A percentile compares a stretch with the other conserved stretches of the same genome.
Conservation (phyloP, 1,140 invertebrate species). For the Diabrotica virgifera region DNA sequence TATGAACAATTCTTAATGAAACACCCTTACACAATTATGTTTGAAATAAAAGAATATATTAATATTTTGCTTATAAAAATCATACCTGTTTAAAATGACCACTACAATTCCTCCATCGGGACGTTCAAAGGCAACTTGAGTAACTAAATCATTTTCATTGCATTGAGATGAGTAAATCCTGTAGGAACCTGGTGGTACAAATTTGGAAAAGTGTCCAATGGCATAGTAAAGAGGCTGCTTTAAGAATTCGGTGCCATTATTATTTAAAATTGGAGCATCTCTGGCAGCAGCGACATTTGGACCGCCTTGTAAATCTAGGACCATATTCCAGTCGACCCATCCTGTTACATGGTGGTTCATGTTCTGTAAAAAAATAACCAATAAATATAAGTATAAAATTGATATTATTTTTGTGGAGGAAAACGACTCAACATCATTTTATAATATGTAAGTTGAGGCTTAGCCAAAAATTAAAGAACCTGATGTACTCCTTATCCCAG, state of each 20-base stretch:
- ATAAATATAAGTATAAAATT: too few species aligned
- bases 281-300: conserved; percentile 66
- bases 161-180: conserved; percentile 38
- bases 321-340: conserved; percentile 79
- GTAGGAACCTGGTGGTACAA: conserved; percentile 53
- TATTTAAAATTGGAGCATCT: conserved; percentile 67
- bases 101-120: conserved; percentile 54
- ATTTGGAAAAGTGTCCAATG: conserved; percentile 66
- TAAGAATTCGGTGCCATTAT: conserved; percentile 64
- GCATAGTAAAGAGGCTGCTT: conserved; percentile 72
- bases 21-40: too few species aligned
- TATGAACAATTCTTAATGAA: too few species aligned
- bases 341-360: conserved; percentile 58
- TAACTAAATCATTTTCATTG: conserved; percentile 27
- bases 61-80: too few species aligned
- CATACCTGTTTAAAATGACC: conserved; percentile 28
- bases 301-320: conserved; percentile 61
- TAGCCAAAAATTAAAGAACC: too few species aligned
- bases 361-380: conserved; percentile 47
- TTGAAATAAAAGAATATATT: too few species aligned
- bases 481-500: too few species aligned
- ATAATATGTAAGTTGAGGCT: too few species aligned
- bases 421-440: too few species aligned
- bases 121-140: conserved; percentile 50
- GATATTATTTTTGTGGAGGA: too few species aligned